These are phyloP conservation scores for Eufriesea mexicana DNA, from an alignment of 1,140 invertebrate species.

Conservation along the genomic window DNA sequence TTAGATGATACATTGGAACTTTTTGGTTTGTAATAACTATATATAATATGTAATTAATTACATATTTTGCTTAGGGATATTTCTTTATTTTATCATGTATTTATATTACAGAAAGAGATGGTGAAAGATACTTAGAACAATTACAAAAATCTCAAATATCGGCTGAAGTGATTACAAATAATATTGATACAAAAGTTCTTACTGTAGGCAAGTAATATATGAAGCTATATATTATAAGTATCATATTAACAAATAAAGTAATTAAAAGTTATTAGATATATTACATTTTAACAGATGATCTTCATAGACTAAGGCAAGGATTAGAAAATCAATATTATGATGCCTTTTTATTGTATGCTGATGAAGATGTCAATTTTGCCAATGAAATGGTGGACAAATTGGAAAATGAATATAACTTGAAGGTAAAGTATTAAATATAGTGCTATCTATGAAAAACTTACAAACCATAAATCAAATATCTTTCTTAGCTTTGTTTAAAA, in stretches of 20 bases:
- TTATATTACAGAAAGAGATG: constrained; percentile 76
- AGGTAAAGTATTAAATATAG: constrained; percentile 77
- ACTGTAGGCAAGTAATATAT: constrained; percentile 74
- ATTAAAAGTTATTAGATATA: constrained; percentile 40
- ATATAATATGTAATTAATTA: background rate
- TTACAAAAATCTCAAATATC: constrained; percentile 61
- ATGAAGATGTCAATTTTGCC: constrained; percentile 86
- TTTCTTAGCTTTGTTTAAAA: constrained; percentile 85
- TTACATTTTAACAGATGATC: constrained; percentile 80
- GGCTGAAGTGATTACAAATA: constrained; percentile 59
- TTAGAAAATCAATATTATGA: constrained; percentile 85
- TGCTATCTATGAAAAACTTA: constrained; percentile 1
- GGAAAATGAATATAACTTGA: constrained; percentile 85
- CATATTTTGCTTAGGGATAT: background rate
- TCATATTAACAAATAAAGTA: constrained; percentile 39
- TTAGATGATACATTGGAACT: constrained; percentile 83
- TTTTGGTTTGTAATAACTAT: constrained; percentile 81
- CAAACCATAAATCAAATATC: background rate
- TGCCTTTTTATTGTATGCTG: constrained; percentile 88
- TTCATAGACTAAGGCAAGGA: constrained; percentile 80
- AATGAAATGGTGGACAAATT: constrained; percentile 84
- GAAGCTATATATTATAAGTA: background rate
- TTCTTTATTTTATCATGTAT: background rate
- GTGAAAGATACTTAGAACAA: constrained; percentile 69
- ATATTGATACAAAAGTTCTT: constrained; percentile 68